phyloP scores from a whole-genome alignment of 2,888 invertebrate genomes.

The Phasia obesa region DNA sequence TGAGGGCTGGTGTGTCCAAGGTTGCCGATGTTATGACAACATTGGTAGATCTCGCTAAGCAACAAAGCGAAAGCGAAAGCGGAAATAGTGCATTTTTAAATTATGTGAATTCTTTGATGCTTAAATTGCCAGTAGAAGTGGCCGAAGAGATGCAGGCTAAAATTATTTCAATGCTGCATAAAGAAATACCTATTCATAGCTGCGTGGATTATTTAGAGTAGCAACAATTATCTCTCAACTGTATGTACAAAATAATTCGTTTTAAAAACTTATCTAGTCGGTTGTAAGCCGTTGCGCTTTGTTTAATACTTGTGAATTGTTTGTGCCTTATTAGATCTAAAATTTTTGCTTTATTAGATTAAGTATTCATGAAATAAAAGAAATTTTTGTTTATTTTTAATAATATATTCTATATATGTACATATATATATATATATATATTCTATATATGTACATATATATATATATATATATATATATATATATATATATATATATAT shows the following conservation, averaged over 20 bases:
- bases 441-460: not conserved
- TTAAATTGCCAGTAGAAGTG: conserved; percentile 4
- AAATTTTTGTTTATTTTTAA: too few relatives aligned
- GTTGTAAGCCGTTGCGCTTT: too few relatives aligned
- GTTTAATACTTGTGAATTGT: too few relatives aligned
- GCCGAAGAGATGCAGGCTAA: conserved; percentile 5
- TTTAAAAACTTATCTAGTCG: too few relatives aligned
- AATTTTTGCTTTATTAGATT: too few relatives aligned
- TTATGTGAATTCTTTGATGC: conserved; percentile 6
- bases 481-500: not conserved
- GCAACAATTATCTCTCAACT: not conserved
- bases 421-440: conserved; percentile 3
- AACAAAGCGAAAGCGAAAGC: not conserved
- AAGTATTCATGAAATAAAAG: too few relatives aligned
- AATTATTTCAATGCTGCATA: conserved; percentile 22
- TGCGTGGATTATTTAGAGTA: not conserved
- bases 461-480: not conserved
- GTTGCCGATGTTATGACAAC: conserved; percentile 9
- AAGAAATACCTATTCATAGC: not conserved
- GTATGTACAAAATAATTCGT: too few relatives aligned
- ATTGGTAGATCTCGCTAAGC: conserved; percentile 16
- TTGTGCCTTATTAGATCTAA: too few relatives aligned
- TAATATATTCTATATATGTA: not conserved
- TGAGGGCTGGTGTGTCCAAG: conserved; percentile 26
- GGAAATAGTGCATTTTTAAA: not conserved